Percentiles rank a stretch among this genome's conserved stretches.
phyloP scores from a whole-genome alignment of 1,140 invertebrate species.

The Anastatus disparis region DNA sequence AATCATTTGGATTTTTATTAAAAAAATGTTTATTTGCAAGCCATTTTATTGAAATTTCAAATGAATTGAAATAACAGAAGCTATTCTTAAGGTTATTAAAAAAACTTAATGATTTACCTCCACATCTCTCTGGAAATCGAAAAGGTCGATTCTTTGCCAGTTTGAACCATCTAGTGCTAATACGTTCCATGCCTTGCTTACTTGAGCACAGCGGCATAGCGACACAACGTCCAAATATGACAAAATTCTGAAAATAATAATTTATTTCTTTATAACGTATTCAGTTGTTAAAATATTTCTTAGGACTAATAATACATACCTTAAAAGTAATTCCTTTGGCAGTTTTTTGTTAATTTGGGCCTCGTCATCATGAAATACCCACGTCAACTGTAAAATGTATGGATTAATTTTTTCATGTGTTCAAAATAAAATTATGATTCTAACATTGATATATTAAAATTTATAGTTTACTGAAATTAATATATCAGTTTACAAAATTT shows the following conservation, averaged over 20 bases:
- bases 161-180: constrained; percentile 98
- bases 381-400: constrained; percentile 65
- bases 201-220: constrained; percentile 96
- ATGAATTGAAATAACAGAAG: too few species aligned
- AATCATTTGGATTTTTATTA: too few species aligned
- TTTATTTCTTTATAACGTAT: not conserved
- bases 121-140: constrained; percentile 98
- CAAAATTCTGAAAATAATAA: constrained; percentile 80
- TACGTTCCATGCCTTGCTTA: constrained; percentile 96
- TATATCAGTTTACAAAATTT: too few species aligned
- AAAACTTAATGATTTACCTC: too few species aligned
- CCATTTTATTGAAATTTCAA: too few species aligned
- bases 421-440: too few species aligned
- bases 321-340: constrained; percentile 92
- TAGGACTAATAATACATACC: constrained; percentile 64
- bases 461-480: too few species aligned
- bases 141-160: constrained; percentile 98
- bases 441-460: too few species aligned
- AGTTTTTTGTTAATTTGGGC: constrained; percentile 94
- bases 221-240: constrained; percentile 98
- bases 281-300: not conserved
- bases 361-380: constrained; percentile 80
- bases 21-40: too few species aligned
- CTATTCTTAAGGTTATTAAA: too few species aligned
- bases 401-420: too few species aligned